Percentiles rank a stretch among this genome's conserved stretches.
Conservation (phyloP, 2,113 vertebrate species). For the Gorsachius goisagi region DNA sequence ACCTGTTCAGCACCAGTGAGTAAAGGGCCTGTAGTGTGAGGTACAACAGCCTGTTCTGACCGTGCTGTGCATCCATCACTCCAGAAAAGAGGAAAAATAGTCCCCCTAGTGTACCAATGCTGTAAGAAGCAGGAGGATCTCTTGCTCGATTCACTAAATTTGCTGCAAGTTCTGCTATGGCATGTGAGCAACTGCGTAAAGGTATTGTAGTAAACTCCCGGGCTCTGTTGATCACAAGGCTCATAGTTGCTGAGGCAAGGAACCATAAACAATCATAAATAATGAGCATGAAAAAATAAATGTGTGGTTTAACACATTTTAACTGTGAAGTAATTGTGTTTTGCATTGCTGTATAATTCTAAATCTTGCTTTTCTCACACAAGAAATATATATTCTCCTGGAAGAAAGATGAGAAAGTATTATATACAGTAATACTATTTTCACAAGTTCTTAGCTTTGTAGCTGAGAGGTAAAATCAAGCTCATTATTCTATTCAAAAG, state of each 20-base stretch:
- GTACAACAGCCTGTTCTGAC: background rate
- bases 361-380: background rate
- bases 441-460: background rate
- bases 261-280: background rate
- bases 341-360: background rate
- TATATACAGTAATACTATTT: background rate
- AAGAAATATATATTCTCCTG: background rate
- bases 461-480: background rate
- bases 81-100: conserved; percentile 59
- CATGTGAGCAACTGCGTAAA: background rate
- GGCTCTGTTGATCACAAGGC: background rate
- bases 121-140: conserved; percentile 24
- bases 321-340: background rate
- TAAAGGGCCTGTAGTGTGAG: background rate
- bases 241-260: background rate
- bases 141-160: background rate
- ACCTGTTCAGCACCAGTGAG: background rate
- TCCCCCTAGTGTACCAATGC: conserved; percentile 28
- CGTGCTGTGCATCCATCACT: background rate
- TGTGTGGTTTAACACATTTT: background rate
- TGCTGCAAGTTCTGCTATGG: background rate
- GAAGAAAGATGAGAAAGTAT: background rate
- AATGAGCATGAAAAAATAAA: background rate
- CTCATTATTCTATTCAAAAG: background rate
- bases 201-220: background rate